These are phyloP conservation scores for Uloborus plumipes DNA, from an alignment of 2,888 invertebrate species.

Conservation along the genomic window DNA sequence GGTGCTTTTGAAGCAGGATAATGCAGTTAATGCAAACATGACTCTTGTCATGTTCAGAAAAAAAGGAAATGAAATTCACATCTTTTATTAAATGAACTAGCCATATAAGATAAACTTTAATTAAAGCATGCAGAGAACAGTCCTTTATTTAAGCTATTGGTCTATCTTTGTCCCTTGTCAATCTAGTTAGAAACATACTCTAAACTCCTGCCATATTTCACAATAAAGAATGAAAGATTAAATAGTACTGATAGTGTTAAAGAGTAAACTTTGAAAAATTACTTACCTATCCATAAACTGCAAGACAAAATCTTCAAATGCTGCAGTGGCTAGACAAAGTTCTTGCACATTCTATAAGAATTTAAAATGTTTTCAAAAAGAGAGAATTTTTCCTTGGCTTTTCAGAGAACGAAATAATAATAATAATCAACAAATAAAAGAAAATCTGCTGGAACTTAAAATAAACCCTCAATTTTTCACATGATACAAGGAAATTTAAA, in stretches of 20 bases:
- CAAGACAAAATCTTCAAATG: slow-evolving; percentile 89
- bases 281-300: slow-evolving; percentile 83
- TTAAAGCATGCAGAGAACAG: no score
- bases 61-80: no score
- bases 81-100: no score
- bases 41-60: no score
- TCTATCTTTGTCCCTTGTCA: not conserved
- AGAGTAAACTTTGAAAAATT: not conserved
- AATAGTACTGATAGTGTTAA: no score
- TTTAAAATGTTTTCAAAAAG: not conserved
- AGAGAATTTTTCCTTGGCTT: not conserved
- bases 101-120: no score
- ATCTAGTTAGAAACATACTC: not conserved
- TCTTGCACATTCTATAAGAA: slow-evolving; percentile 77
- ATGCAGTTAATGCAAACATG: no score
- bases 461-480: not conserved
- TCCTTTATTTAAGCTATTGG: no score
- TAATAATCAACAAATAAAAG: not conserved
- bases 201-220: not conserved
- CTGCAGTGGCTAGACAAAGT: slow-evolving; percentile 84
- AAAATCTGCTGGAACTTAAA: not conserved
- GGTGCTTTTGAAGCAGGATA: no score
- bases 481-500: no score
- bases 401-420: not conserved
- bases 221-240: no score